These are phyloP conservation scores for Physeter macrocephalus DNA, from an alignment of 2,113 vertebrate genomes.

Conservation along the genomic window DNA sequence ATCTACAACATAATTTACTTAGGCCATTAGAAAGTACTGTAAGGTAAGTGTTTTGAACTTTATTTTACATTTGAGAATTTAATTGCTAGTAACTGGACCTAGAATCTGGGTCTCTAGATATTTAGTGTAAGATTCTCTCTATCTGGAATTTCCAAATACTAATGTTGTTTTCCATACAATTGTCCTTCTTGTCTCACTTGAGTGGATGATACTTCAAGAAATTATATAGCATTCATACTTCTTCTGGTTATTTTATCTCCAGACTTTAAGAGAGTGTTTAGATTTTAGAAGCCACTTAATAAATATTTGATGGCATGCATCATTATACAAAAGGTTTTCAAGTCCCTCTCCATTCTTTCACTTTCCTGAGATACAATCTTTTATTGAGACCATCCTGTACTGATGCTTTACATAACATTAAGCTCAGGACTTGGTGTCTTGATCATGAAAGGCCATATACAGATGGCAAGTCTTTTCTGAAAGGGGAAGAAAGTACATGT, in stretches of 20 bases:
- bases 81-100: neutral
- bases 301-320: neutral
- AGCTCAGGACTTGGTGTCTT: neutral
- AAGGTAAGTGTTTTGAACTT: neutral
- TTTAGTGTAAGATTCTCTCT: neutral
- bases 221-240: neutral
- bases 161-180: neutral
- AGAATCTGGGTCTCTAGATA: neutral
- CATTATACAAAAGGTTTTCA: neutral
- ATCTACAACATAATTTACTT: neutral
- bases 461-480: neutral
- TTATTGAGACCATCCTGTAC: neutral
- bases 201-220: neutral
- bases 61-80: neutral
- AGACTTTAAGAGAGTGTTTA: neutral
- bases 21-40: neutral
- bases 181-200: neutral
- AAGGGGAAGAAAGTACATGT: neutral
- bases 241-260: neutral
- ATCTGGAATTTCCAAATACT: neutral
- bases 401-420: slow-evolving; percentile 19
- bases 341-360: neutral
- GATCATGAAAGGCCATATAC: neutral
- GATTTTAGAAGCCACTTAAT: neutral
- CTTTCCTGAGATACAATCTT: neutral